Evolutionary conservation across 2,797 vertebrate genomes (phyloP).

Genomic region (Platalea minor): DNA sequence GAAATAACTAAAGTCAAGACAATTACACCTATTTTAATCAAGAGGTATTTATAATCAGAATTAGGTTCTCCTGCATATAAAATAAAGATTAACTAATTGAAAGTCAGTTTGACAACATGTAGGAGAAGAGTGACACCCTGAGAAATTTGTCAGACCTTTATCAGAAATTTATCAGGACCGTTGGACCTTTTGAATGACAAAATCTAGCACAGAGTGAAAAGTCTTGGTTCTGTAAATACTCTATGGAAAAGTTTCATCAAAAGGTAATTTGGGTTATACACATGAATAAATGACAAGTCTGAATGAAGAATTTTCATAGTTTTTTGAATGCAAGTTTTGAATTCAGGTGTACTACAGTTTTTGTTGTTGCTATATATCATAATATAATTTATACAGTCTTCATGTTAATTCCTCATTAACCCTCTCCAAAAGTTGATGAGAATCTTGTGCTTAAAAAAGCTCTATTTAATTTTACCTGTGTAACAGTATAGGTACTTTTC

Average conservation of each 20-base stretch:
- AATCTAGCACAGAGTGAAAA: not conserved
- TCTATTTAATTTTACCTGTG: not conserved
- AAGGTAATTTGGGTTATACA: not conserved
- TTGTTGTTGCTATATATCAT: not conserved
- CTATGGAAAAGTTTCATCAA: not conserved
- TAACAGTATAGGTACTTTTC: not conserved
- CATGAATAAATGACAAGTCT: not conserved
- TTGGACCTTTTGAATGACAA: not conserved
- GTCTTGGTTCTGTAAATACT: not conserved
- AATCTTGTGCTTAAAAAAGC: not conserved
- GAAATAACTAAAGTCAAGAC: not conserved
- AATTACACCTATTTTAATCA: not conserved
- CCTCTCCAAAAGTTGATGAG: not conserved
- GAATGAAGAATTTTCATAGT: not conserved
- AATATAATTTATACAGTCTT: not conserved
- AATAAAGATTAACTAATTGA: not conserved
- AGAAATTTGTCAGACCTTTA: not conserved
- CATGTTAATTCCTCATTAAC: not conserved
- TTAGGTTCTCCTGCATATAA: not conserved
- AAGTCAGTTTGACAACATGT: not conserved
- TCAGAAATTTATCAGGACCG: not conserved
- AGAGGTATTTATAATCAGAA: not conserved
- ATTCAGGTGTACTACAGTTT: not conserved
- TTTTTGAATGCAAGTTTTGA: not conserved
- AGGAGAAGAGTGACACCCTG: not conserved